Conservation (phyloP, 2,888 invertebrate genomes). For the Busseola fusca region DNA sequence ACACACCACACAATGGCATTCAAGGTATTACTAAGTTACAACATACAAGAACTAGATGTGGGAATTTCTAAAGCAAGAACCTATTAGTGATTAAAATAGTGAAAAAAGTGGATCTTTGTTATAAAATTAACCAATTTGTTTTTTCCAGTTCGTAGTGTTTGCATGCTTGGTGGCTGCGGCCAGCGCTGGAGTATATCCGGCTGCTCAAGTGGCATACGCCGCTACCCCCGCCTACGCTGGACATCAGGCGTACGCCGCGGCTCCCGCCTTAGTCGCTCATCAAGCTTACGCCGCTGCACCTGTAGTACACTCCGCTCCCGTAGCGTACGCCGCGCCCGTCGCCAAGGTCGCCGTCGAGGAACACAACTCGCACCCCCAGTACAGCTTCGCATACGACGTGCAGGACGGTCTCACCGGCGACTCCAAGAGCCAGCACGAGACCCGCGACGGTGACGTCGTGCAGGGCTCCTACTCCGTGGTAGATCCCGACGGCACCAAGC, state of each 20-base stretch:
- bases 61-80: conserved; percentile 12
- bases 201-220: conserved; percentile 67
- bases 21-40: conserved; percentile 75
- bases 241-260: conserved; percentile 61
- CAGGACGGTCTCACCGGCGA: conserved; percentile 87
- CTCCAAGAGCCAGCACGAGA: conserved; percentile 84
- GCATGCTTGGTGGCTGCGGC: conserved; percentile 80
- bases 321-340: conserved; percentile 71
- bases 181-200: conserved; percentile 78
- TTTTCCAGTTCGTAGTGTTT: conserved; percentile 79
- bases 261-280: conserved; percentile 48
- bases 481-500: conserved; percentile 88
- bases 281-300: conserved; percentile 70
- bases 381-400: conserved; percentile 89
- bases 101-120: not conserved
- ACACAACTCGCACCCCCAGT: conserved; percentile 76
- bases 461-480: conserved; percentile 88
- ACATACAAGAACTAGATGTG: conserved; percentile 1
- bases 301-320: conserved; percentile 69
- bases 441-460: conserved; percentile 83
- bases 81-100: conserved; percentile 6
- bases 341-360: conserved; percentile 74
- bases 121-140: conserved; percentile 46
- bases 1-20: conserved; percentile 83
- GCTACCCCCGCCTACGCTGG: conserved; percentile 65